Evolutionary conservation across 2,888 invertebrate genomes (phyloP).

Genomic region (Spodoptera exigua): DNA sequence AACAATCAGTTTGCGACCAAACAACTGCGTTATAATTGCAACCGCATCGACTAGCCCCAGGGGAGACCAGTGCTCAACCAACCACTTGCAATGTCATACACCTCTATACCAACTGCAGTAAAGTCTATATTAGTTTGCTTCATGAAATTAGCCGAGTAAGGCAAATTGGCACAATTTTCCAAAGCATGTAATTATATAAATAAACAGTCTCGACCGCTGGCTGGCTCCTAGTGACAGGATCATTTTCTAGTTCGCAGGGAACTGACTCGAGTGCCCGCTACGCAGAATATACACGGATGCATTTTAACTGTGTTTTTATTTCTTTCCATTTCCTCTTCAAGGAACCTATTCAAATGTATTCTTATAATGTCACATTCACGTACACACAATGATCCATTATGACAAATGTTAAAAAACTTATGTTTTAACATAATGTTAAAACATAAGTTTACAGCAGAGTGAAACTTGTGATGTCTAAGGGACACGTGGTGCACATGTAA

Average conservation of each 20-base stretch:
- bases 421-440: too few relatives aligned
- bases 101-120: conserved; percentile 5
- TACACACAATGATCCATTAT: background rate
- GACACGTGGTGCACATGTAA: too few relatives aligned
- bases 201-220: conserved; percentile 56
- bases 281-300: conserved; percentile 13
- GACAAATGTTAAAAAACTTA: too few relatives aligned
- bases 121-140: conserved; percentile 6
- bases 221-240: conserved; percentile 49
- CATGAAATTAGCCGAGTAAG: background rate
- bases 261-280: conserved; percentile 27
- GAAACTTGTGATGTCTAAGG: too few relatives aligned
- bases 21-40: conserved; percentile 54
- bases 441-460: too few relatives aligned
- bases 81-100: background rate
- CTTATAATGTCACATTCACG: background rate
- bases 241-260: conserved; percentile 53
- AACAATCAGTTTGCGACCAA: conserved; percentile 40
- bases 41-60: conserved; percentile 39
- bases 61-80: conserved; percentile 22
- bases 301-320: conserved; percentile 33
- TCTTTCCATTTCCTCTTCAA: conserved; percentile 47
- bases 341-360: too few relatives aligned
- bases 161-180: conserved; percentile 38
- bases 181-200: conserved; percentile 64